phyloP scores from a whole-genome alignment of 2,888 invertebrate species.

The Volucella zonaria region DNA sequence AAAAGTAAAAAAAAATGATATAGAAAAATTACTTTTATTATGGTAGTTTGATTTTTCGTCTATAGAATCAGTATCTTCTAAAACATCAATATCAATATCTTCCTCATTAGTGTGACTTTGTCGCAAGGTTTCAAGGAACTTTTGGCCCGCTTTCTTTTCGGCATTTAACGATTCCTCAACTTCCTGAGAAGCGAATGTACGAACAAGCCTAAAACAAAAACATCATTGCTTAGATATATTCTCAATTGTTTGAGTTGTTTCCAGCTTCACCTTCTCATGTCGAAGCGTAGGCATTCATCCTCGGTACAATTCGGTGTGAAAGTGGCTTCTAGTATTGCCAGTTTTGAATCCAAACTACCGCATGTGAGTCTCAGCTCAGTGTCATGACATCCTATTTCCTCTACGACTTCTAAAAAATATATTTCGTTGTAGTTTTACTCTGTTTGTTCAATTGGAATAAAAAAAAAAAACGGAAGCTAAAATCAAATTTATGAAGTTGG shows the following conservation, averaged over 20 bases:
- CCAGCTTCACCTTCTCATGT: constrained; percentile 74
- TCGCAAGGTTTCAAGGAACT: constrained; percentile 76
- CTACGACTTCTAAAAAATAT: constrained; percentile 85
- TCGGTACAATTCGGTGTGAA: constrained; percentile 82
- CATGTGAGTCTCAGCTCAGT: constrained; percentile 86
- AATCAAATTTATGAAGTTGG: neutral
- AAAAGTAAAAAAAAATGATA: no score
- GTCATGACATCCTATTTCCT: constrained; percentile 86
- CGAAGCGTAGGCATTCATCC: constrained; percentile 74
- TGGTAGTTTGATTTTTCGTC: constrained; percentile 9
- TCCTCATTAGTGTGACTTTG: constrained; percentile 70
- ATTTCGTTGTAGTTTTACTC: neutral
- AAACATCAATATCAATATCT: constrained; percentile 54
- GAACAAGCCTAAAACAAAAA: constrained; percentile 44
- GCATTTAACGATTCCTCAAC: constrained; percentile 60
- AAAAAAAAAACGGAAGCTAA: neutral
- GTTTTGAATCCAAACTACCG: constrained; percentile 85
- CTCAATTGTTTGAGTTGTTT: neutral
- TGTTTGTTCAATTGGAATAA: neutral
- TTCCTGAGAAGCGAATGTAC: constrained; percentile 55
- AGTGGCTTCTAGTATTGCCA: constrained; percentile 86
- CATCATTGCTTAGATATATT: neutral
- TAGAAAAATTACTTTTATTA: constrained; percentile 7
- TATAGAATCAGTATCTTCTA: constrained; percentile 31
- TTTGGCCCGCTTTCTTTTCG: constrained; percentile 76